Percentiles rank a stretch among this genome's conserved stretches.
phyloP scores from a whole-genome alignment of 2,797 vertebrate genomes.

The Ctenochaetus hawaiiensis region DNA sequence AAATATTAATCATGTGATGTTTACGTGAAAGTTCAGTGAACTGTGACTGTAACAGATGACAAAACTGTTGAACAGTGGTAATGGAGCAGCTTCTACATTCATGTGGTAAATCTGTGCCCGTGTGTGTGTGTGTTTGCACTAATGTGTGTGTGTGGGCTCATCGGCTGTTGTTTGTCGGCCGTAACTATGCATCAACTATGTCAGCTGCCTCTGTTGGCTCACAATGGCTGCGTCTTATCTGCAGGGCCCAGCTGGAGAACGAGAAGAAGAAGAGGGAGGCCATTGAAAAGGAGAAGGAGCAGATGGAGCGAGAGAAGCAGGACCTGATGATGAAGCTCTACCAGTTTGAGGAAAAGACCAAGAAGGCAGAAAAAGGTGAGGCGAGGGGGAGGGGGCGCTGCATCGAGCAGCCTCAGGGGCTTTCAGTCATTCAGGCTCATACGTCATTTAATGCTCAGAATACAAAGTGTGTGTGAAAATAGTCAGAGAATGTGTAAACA shows the following conservation, averaged over 20 bases:
- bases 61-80: not conserved
- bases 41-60: not conserved
- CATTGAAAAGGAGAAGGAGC: conserved; percentile 92
- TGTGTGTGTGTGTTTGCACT: not conserved
- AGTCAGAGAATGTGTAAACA: not conserved
- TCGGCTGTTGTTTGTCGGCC: conserved; percentile 22
- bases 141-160: not conserved
- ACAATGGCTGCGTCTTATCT: conserved; percentile 70
- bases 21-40: not conserved
- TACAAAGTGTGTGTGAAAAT: conserved; percentile 1
- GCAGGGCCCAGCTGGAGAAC: conserved; percentile 92
- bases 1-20: not conserved
- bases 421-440: conserved; percentile 4
- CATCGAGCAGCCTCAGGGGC: too few relatives aligned
- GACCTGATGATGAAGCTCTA: conserved; percentile 91
- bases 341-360: conserved; percentile 93
- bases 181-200: conserved; percentile 27
- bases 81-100: conserved; percentile 16
- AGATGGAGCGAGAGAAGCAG: conserved; percentile 93
- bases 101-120: not conserved
- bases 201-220: conserved; percentile 51
- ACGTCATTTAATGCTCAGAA: not conserved
- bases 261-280: conserved; percentile 94
- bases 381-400: not conserved
- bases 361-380: conserved; percentile 92